Conservation (phyloP, 2,113 vertebrate species). For the Sapayoa aenigma region DNA sequence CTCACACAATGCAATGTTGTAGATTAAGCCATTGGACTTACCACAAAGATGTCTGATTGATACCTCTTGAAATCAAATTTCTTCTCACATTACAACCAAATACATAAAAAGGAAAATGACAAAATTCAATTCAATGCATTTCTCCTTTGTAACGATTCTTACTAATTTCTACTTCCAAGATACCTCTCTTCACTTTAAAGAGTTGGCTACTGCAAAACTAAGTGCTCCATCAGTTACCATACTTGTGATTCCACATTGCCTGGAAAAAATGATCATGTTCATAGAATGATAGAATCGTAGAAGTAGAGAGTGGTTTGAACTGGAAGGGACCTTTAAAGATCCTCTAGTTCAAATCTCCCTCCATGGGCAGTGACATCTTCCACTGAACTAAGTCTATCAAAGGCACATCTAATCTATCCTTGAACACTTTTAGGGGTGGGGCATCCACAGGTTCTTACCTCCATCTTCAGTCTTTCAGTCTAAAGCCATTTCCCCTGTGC, state of each 20-base stretch:
- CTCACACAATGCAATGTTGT: not conserved
- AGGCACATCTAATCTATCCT: not conserved
- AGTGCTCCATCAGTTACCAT: not conserved
- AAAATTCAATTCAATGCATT: not conserved
- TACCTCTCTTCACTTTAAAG: not conserved
- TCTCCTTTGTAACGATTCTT: not conserved
- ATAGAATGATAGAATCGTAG: not conserved
- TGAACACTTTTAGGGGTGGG: not conserved
- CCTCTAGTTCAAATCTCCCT: not conserved
- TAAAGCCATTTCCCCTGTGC: not conserved
- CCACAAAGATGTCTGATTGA: not conserved
- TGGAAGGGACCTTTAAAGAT: not conserved
- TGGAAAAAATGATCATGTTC: not conserved
- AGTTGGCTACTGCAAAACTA: not conserved
- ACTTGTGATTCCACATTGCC: not conserved
- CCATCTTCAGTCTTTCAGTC: not conserved
- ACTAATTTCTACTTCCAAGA: not conserved
- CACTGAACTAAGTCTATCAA: not conserved
- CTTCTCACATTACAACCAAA: not conserved
- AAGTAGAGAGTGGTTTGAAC: not conserved
- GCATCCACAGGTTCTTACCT: not conserved
- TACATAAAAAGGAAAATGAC: not conserved
- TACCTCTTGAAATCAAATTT: not conserved
- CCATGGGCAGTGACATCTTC: not conserved
- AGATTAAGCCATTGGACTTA: not conserved